Percentiles rank a stretch among this genome's conserved stretches.
Conservation (phyloP, 2,113 vertebrate genomes). For the Pelecanoides urinatrix region DNA sequence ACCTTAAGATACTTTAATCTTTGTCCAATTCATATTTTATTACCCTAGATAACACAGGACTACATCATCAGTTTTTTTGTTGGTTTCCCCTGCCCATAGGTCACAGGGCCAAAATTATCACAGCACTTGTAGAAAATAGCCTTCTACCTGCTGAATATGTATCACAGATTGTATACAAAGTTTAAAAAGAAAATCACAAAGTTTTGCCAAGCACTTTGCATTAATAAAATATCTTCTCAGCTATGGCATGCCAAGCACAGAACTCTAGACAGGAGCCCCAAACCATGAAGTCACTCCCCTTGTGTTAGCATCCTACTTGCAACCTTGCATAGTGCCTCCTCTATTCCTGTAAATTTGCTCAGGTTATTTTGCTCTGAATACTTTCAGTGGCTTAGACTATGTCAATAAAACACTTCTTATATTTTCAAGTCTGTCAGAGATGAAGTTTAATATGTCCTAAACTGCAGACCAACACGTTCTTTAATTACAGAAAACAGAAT, state of each 20-base stretch:
- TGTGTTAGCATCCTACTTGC: background rate
- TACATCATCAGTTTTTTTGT: background rate
- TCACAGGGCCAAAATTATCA: background rate
- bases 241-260: background rate
- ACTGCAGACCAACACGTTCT: rapidly evolving
- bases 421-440: background rate
- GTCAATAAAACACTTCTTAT: background rate
- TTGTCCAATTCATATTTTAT: background rate
- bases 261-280: background rate
- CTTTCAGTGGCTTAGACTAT: background rate
- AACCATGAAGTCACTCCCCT: background rate
- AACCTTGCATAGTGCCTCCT: background rate
- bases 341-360: background rate
- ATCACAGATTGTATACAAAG: background rate
- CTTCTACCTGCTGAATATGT: background rate
- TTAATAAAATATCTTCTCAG: background rate
- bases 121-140: background rate
- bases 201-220: background rate
- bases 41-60: background rate
- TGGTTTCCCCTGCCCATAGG: background rate
- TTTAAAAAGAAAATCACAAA: background rate
- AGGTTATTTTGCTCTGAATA: background rate
- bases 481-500: background rate
- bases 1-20: background rate
- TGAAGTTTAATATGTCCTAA: background rate